Percentiles rank a stretch among this genome's conserved stretches.
phyloP scores from a whole-genome alignment of 2,113 vertebrate species.

The Halichoerus grypus region DNA sequence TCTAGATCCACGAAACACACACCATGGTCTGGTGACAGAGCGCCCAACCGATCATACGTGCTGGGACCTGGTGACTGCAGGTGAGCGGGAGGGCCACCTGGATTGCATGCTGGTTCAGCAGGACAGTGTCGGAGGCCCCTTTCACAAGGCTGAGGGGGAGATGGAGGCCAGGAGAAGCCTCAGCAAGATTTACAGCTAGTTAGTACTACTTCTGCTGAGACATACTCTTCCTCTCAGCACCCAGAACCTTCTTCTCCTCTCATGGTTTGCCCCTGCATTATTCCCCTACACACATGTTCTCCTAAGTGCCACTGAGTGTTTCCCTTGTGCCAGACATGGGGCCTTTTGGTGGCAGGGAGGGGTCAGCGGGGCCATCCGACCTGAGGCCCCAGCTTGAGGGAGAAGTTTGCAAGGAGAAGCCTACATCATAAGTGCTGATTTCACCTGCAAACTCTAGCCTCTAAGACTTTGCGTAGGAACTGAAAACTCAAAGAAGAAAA shows the following conservation, averaged over 20 bases:
- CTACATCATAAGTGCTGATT: neutral
- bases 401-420: neutral
- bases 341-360: neutral
- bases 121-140: neutral
- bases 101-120: neutral
- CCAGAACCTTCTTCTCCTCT: neutral
- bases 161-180: neutral
- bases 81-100: neutral
- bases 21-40: neutral
- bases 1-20: neutral
- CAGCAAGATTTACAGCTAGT: neutral
- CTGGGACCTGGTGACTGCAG: neutral
- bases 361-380: neutral
- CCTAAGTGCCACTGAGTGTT: no score
- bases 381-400: neutral
- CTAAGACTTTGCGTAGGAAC: neutral
- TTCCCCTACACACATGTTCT: neutral
- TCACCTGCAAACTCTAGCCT: neutral
- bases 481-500: neutral
- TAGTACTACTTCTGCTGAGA: neutral
- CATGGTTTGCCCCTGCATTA: rapidly evolving
- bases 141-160: neutral
- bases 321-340: neutral
- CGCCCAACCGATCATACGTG: neutral
- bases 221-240: neutral